Percentiles rank a stretch among this genome's conserved stretches.
Evolutionary conservation across 2,797 vertebrate species (phyloP).

Genomic region (Megaceryle alcyon): DNA sequence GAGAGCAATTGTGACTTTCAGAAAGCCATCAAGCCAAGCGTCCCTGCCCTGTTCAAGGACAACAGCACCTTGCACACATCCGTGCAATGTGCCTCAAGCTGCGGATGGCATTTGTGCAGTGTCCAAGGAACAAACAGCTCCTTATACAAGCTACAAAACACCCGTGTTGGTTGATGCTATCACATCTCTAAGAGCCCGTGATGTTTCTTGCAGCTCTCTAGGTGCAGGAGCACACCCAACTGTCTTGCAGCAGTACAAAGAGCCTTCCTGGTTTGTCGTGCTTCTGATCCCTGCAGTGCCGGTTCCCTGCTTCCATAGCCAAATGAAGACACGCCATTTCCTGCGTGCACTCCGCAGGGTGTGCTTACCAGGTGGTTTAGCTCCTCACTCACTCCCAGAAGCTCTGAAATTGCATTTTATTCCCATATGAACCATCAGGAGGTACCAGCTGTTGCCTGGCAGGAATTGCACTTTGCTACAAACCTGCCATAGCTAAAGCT

Average conservation of each 20-base stretch:
- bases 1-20: no score
- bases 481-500: background rate
- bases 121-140: background rate
- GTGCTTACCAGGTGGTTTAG: background rate
- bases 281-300: background rate
- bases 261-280: background rate
- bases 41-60: background rate
- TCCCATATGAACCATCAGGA: background rate
- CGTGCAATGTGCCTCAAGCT: background rate
- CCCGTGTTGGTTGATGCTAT: background rate
- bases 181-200: background rate
- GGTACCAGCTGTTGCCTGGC: background rate
- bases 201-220: background rate
- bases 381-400: background rate
- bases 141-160: background rate
- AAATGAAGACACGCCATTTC: background rate
- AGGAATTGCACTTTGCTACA: background rate
- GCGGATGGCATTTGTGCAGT: background rate
- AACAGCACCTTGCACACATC: background rate
- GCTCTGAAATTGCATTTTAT: background rate
- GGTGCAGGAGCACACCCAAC: background rate
- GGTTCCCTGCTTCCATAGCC: background rate
- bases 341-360: background rate
- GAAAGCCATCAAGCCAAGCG: background rate
- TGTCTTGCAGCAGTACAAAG: background rate